These are phyloP conservation scores for Hesperia comma DNA, from an alignment of 2,888 invertebrate genomes.

Conservation along the genomic window DNA sequence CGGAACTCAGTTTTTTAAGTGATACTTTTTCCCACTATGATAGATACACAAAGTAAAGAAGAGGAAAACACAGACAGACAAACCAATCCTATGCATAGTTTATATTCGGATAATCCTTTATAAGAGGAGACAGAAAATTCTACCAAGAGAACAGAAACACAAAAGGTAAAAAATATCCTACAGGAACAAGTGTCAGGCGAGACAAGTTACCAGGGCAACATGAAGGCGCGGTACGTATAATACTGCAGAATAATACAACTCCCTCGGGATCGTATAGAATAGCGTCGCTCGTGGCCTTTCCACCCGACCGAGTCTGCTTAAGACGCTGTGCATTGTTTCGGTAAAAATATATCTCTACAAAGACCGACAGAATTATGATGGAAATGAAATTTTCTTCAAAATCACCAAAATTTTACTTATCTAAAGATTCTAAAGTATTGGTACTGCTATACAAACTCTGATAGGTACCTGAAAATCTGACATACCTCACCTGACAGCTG, in stretches of 20 bases:
- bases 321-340: constrained; percentile 29
- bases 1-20: no score
- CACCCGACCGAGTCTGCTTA: constrained; percentile 8
- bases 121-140: no score
- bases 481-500: no score
- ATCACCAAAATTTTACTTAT: no score
- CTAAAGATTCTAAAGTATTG: no score
- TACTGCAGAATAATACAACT: constrained; percentile 15
- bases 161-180: constrained; percentile 4
- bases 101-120: no score
- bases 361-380: background rate
- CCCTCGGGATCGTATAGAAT: constrained; percentile 21
- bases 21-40: no score
- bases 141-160: constrained; percentile 7
- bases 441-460: no score
- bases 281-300: constrained; percentile 14
- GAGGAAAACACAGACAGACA: background rate
- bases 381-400: background rate
- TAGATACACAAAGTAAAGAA: no score
- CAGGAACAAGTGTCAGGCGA: constrained; percentile 10
- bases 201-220: constrained; percentile 18
- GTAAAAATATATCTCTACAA: background rate
- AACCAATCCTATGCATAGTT: background rate
- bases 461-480: no score
- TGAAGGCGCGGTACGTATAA: background rate